phyloP scores from a whole-genome alignment of 2,113 vertebrate species.

The Guaruba guarouba region DNA sequence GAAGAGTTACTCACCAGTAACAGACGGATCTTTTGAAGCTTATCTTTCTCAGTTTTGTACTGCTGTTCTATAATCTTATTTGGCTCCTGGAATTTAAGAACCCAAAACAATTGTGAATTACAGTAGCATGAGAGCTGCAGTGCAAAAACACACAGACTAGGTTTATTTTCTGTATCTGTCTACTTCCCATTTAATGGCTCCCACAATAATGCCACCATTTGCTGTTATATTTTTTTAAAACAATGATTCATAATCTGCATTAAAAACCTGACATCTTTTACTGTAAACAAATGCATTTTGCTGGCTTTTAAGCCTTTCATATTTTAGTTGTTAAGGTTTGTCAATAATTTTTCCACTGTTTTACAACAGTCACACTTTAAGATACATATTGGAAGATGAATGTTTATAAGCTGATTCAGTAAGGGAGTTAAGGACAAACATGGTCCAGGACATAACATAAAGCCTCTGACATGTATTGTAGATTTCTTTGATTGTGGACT shows the following conservation, averaged over 20 bases:
- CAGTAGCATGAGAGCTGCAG: neutral
- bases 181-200: neutral
- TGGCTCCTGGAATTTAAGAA: slow-evolving; percentile 80
- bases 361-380: neutral
- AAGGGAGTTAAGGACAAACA: neutral
- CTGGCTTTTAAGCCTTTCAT: neutral
- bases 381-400: neutral
- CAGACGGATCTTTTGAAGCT: slow-evolving; percentile 93
- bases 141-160: neutral
- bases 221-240: neutral
- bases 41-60: slow-evolving; percentile 87
- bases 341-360: neutral
- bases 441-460: neutral
- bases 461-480: neutral
- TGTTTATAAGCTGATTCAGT: neutral
- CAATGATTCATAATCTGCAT: neutral
- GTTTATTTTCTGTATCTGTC: neutral
- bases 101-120: neutral
- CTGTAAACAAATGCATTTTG: neutral
- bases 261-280: neutral
- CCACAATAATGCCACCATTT: neutral
- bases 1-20: slow-evolving; percentile 83
- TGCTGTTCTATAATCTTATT: slow-evolving; percentile 85
- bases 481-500: neutral
- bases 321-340: neutral